A percentile compares a stretch with the other conserved stretches of the same genome.
Evolutionary conservation across 2,888 invertebrate genomes (phyloP).

Genomic region (Altica lythri): DNA sequence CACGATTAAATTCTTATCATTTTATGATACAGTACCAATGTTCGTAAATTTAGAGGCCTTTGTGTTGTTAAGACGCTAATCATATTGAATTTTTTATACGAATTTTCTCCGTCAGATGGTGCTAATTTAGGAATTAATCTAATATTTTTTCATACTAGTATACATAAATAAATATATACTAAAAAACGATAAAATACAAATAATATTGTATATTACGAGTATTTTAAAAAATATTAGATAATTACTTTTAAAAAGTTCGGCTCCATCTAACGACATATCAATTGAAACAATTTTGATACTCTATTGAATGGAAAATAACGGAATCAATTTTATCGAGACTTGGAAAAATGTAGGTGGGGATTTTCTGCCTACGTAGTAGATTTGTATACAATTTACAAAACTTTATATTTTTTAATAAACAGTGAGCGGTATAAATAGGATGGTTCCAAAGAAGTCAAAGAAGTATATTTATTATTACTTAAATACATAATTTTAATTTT

Average conservation of each 20-base stretch:
- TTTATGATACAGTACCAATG: conserved; percentile 29
- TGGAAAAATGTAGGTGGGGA: conserved; percentile 15
- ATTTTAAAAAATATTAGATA: too few species aligned
- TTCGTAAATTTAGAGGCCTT: conserved; percentile 32
- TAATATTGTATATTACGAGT: too few species aligned
- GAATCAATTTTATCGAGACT: conserved; percentile 25
- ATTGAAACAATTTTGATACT: conserved; percentile 29
- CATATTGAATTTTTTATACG: conserved; percentile 31
- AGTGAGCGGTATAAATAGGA: too few species aligned
- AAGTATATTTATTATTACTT: too few species aligned
- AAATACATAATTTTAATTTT: too few species aligned
- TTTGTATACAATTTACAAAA: conserved; percentile 29
- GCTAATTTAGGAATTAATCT: conserved; percentile 1
- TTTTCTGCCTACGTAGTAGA: conserved; percentile 27
- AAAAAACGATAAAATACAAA: too few species aligned
- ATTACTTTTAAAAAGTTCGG: conserved; percentile 6
- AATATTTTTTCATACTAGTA: neutral
- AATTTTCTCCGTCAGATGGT: conserved; percentile 26
- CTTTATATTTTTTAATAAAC: too few species aligned
- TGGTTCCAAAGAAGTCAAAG: too few species aligned
- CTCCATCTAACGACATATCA: conserved; percentile 30
- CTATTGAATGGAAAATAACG: conserved; percentile 23
- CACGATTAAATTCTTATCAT: conserved; percentile 7
- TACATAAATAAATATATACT: too few species aligned
- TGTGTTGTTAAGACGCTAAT: conserved; percentile 29